A percentile compares a stretch with the other conserved stretches of the same genome.
Conservation (phyloP, 2,113 vertebrate genomes). For the Solea solea region DNA sequence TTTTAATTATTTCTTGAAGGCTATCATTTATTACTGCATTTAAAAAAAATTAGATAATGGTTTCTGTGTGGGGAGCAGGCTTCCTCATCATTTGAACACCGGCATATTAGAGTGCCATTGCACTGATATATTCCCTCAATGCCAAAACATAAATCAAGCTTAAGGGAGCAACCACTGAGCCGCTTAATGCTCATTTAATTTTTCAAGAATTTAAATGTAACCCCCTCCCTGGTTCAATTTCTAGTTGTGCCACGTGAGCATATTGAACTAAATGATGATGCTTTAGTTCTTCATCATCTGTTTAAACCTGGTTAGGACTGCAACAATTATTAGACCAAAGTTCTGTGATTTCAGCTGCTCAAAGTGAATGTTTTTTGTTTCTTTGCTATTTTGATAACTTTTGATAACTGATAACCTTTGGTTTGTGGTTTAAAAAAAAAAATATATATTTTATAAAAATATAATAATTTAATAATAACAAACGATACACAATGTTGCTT, state of each 20-base stretch:
- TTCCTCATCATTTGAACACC: neutral
- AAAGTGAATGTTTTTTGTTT: too few species aligned
- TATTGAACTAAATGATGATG: conserved; percentile 1
- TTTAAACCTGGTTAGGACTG: neutral
- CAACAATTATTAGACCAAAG: too few species aligned
- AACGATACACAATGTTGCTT: too few species aligned
- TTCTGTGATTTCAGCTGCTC: too few species aligned
- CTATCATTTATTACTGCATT: conserved; percentile 10
- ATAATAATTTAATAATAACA: too few species aligned
- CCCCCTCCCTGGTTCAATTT: neutral
- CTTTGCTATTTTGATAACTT: too few species aligned
- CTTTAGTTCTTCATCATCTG: neutral
- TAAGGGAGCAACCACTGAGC: neutral
- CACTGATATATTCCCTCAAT: neutral
- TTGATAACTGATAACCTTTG: too few species aligned
- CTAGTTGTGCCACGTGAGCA: neutral
- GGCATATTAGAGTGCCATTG: neutral
- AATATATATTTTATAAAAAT: too few species aligned
- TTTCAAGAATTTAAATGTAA: neutral
- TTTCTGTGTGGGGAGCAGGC: neutral
- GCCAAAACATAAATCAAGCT: conserved; percentile 1
- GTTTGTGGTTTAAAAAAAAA: too few species aligned
- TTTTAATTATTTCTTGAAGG: conserved; percentile 7
- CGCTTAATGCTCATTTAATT: conserved; percentile 4
- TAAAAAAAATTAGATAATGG: neutral